Evolutionary conservation across 1,140 invertebrate genomes (phyloP).

Genomic region (Artemia franciscana): DNA sequence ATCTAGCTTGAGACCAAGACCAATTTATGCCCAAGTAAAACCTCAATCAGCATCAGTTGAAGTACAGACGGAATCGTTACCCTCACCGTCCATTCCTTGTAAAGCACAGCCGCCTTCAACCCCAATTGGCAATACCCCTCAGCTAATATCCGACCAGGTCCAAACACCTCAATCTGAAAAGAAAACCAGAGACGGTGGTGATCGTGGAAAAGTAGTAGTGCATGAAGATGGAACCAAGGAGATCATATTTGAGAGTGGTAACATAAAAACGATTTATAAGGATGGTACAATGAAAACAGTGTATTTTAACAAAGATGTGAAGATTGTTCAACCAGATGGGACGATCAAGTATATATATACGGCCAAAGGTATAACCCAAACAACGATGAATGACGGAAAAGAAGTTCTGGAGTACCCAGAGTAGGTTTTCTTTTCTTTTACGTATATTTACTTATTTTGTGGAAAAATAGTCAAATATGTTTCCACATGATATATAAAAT

Average conservation of each 20-base stretch:
- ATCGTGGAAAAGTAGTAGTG: background rate
- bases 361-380: conserved; percentile 54
- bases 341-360: conserved; percentile 63
- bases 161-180: no score
- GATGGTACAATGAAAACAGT: conserved; percentile 16
- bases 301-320: conserved; percentile 76
- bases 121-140: no score
- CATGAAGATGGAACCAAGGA: background rate
- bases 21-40: background rate
- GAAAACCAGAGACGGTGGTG: no score
- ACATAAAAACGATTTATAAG: background rate
- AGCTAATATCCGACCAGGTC: no score
- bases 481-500: no score
- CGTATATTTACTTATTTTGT: no score
- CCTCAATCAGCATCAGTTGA: background rate
- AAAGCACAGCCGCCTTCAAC: background rate
- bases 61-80: background rate
- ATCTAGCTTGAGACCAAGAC: background rate
- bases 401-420: conserved; percentile 66
- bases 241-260: background rate
- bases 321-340: conserved; percentile 50
- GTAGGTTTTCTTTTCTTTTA: conserved; percentile 33
- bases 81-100: background rate
- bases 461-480: no score
- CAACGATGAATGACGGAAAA: conserved; percentile 54